Percentiles rank a stretch among this genome's conserved stretches.
These are phyloP conservation scores for Pseudomyrmex sp. DNA, from an alignment of 1,140 invertebrate species.

Conservation along the genomic window DNA sequence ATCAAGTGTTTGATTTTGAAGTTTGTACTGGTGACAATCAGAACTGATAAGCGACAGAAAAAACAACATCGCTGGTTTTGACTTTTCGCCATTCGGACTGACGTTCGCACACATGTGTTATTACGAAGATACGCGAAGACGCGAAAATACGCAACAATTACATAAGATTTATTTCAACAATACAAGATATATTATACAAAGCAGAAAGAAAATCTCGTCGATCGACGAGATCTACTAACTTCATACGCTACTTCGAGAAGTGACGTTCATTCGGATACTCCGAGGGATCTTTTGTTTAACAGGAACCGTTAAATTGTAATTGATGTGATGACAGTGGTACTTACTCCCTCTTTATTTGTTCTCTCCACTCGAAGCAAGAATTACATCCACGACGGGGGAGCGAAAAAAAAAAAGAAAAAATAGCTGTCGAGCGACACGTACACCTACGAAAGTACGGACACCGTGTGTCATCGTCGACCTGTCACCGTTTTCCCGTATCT, in stretches of 20 bases:
- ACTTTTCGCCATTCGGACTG: background rate
- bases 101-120: background rate
- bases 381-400: slow-evolving; percentile 41
- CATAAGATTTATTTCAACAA: no score
- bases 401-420: slow-evolving; percentile 68
- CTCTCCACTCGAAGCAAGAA: slow-evolving; percentile 49
- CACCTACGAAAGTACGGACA: slow-evolving; percentile 53
- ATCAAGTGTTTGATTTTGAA: slow-evolving; percentile 29
- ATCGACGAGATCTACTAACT: no score
- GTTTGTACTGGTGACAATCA: slow-evolving; percentile 39
- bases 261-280: background rate
- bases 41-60: background rate
- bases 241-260: background rate
- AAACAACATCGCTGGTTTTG: background rate
- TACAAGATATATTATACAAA: no score
- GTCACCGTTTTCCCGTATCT: slow-evolving; percentile 75
- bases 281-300: background rate
- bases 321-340: background rate
- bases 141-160: background rate
- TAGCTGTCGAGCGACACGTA: slow-evolving; percentile 66
- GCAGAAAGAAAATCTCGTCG: no score
- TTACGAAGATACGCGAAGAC: background rate
- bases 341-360: slow-evolving; percentile 30
- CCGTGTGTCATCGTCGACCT: slow-evolving; percentile 69
- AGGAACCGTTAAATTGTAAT: background rate